phyloP scores from a whole-genome alignment of 2,888 invertebrate species.

The Brachypterus glaber region DNA sequence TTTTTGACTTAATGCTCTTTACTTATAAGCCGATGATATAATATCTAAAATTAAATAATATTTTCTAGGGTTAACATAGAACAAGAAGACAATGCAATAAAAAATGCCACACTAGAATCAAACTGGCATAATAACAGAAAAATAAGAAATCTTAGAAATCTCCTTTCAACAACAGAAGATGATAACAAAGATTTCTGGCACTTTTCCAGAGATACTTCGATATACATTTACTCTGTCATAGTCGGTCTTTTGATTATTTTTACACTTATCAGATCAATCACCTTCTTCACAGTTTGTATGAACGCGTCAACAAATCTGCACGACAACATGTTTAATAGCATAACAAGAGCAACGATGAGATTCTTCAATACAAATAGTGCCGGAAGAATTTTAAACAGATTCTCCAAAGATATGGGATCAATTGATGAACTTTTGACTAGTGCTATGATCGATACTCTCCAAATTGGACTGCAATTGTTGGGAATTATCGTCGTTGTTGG shows the following conservation, averaged over 20 bases:
- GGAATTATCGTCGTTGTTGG: constrained; percentile 66
- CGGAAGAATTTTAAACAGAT: constrained; percentile 55
- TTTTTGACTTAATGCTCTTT: too few relatives aligned
- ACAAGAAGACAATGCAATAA: constrained; percentile 24
- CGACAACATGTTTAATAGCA: constrained; percentile 42
- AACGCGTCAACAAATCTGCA: constrained; percentile 48
- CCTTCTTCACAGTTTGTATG: constrained; percentile 48
- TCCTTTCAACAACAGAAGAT: too few relatives aligned
- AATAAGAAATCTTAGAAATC: too few relatives aligned
- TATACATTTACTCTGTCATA: constrained; percentile 38
- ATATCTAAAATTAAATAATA: too few relatives aligned
- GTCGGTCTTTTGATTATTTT: constrained; percentile 39
- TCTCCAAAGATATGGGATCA: constrained; percentile 59
- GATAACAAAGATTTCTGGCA: constrained; percentile 29
- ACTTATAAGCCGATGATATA: too few relatives aligned
- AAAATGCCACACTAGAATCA: too few relatives aligned
- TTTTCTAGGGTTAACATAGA: constrained; percentile 32
- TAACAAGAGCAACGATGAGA: constrained; percentile 52
- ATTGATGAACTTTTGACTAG: constrained; percentile 46
- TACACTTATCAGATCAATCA: constrained; percentile 40
- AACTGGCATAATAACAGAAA: too few relatives aligned
- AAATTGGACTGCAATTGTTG: constrained; percentile 52
- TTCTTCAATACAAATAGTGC: constrained; percentile 62
- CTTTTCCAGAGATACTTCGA: constrained; percentile 33
- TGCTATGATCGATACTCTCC: constrained; percentile 44